A percentile compares a stretch with the other conserved stretches of the same genome.
Conservation (phyloP, 1,140 invertebrate species). For the Chionoecetes opilio region DNA sequence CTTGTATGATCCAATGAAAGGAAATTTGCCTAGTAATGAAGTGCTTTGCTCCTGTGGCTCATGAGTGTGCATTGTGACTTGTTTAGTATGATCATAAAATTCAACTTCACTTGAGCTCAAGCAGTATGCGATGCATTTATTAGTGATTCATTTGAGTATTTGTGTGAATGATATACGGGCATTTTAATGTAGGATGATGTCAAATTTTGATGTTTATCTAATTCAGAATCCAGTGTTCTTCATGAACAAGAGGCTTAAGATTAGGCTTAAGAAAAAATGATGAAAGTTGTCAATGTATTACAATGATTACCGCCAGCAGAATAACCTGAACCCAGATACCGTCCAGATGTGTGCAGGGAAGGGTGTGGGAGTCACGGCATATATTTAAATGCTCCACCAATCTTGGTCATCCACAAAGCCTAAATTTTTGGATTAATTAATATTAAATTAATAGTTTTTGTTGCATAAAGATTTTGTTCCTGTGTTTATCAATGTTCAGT, state of each 20-base stretch:
- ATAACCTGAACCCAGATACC: background rate
- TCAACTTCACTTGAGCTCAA: background rate
- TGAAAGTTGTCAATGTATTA: background rate
- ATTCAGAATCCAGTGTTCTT: background rate
- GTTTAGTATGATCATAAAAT: too few relatives aligned
- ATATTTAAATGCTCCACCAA: background rate
- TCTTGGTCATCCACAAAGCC: background rate
- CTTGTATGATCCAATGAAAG: too few relatives aligned
- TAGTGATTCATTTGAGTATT: constrained; percentile 54
- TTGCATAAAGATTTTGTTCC: too few relatives aligned
- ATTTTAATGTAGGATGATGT: constrained; percentile 4
- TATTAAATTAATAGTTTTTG: too few relatives aligned
- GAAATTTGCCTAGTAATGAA: too few relatives aligned
- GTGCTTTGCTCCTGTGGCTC: too few relatives aligned
- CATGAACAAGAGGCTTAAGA: too few relatives aligned
- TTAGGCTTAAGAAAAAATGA: background rate
- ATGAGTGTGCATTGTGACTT: too few relatives aligned
- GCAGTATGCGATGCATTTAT: constrained; percentile 15
- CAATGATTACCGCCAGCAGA: too few relatives aligned
- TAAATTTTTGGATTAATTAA: too few relatives aligned
- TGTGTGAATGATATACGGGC: background rate
- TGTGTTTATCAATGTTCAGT: too few relatives aligned
- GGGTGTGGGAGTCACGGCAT: background rate
- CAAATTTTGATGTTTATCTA: background rate
- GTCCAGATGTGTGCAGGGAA: background rate